These are phyloP conservation scores for Zaprionus obscuricornis DNA, from an alignment of 2,888 invertebrate genomes.

Conservation along the genomic window DNA sequence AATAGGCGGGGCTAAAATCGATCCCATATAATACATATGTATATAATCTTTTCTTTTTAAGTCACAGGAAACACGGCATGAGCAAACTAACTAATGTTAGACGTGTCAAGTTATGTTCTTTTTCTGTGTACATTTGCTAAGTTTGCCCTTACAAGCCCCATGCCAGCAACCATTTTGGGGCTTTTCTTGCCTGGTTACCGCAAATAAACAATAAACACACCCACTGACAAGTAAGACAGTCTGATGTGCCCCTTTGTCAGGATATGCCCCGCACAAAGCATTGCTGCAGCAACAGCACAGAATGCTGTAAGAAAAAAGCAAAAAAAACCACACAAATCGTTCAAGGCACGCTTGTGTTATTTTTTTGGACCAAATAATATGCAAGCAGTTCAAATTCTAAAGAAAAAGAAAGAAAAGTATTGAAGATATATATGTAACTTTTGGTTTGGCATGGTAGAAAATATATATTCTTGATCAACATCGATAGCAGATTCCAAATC, in stretches of 20 bases:
- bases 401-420: too few relatives aligned
- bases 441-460: too few relatives aligned
- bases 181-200: slow-evolving; percentile 77
- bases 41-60: not conserved
- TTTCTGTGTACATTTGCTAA: slow-evolving; percentile 61
- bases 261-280: slow-evolving; percentile 39
- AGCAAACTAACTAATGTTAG: slow-evolving; percentile 14
- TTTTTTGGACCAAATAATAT: slow-evolving; percentile 43
- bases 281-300: too few relatives aligned
- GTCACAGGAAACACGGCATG: too few relatives aligned
- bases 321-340: slow-evolving; percentile 79
- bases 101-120: slow-evolving; percentile 38
- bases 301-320: slow-evolving; percentile 73
- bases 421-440: too few relatives aligned
- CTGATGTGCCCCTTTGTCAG: slow-evolving; percentile 26
- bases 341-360: slow-evolving; percentile 69
- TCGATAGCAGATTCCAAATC: too few relatives aligned
- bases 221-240: not conserved
- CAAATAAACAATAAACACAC: slow-evolving; percentile 75
- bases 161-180: slow-evolving; percentile 74
- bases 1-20: too few relatives aligned
- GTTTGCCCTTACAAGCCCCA: slow-evolving; percentile 70
- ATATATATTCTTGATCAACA: too few relatives aligned
- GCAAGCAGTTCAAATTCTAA: slow-evolving; percentile 41
- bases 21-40: slow-evolving; percentile 2